A percentile compares a stretch with the other conserved stretches of the same genome.
These are phyloP conservation scores for Drosophila orosa DNA, from an alignment of 1,140 invertebrate species.

Conservation along the genomic window DNA sequence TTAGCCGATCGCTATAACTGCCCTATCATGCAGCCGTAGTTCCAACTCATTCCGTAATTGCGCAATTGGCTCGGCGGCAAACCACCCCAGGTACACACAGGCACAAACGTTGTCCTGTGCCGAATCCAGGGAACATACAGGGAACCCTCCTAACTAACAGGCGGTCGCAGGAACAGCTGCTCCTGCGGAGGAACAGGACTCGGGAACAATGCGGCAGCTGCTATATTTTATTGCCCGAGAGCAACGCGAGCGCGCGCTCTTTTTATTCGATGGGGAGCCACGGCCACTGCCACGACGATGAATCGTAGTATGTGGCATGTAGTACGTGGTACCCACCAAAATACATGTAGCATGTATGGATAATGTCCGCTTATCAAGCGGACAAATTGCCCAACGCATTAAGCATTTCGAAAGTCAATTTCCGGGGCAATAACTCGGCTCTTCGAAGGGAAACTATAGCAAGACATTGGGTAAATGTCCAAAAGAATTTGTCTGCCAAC, in stretches of 20 bases:
- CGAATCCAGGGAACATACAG: constrained; percentile 23
- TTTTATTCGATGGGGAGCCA: constrained; percentile 37
- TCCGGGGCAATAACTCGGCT: constrained; percentile 44
- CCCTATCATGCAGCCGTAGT: constrained; percentile 34
- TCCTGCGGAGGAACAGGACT: constrained; percentile 57
- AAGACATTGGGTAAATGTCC: constrained; percentile 15
- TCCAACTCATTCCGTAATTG: constrained; percentile 57
- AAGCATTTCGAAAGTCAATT: constrained; percentile 45
- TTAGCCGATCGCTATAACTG: constrained; percentile 54
- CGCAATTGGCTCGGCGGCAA: constrained; percentile 68
- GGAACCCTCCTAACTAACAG: constrained; percentile 16
- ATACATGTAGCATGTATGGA: constrained; percentile 23
- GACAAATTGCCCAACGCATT: constrained; percentile 67
- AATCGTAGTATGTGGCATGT: constrained; percentile 27
- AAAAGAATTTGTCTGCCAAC: background rate
- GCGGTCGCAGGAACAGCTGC: constrained; percentile 64
- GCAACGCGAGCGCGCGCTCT: constrained; percentile 56
- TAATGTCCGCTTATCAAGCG: constrained; percentile 55
- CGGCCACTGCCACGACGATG: constrained; percentile 7
- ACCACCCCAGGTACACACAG: constrained; percentile 48
- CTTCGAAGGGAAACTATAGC: constrained; percentile 10
- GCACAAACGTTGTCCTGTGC: constrained; percentile 63
- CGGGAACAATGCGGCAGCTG: constrained; percentile 62
- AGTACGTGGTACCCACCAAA: constrained; percentile 12
- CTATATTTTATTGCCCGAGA: constrained; percentile 59